Evolutionary conservation across 2,888 invertebrate species (phyloP).

Genomic region (Cheilosia scutellata): DNA sequence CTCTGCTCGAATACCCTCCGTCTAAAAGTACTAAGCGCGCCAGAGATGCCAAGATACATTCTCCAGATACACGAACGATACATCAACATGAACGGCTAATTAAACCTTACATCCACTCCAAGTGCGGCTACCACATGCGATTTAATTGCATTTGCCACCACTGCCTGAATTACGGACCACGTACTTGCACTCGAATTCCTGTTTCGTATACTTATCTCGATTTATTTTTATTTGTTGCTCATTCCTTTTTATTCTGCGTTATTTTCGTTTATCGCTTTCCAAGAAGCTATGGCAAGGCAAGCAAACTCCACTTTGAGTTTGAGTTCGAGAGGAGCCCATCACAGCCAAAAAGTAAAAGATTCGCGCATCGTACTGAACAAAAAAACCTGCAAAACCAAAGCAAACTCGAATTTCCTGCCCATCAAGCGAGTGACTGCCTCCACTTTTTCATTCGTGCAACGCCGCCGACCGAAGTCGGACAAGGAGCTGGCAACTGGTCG

Average conservation of each 20-base stretch:
- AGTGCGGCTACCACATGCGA: conserved; percentile 74
- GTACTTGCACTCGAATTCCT: conserved; percentile 73
- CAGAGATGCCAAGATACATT: conserved; percentile 74
- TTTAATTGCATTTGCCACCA: conserved; percentile 75
- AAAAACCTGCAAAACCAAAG: conserved; percentile 59
- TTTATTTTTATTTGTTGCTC: conserved; percentile 7
- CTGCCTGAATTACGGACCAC: conserved; percentile 74
- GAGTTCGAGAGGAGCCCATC: background rate
- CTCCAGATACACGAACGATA: conserved; percentile 74
- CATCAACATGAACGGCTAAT: conserved; percentile 76
- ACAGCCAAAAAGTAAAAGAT: conserved; percentile 22
- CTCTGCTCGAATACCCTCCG: conserved; percentile 42
- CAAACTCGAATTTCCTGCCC: conserved; percentile 78
- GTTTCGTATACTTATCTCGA: conserved; percentile 34
- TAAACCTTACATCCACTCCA: conserved; percentile 74
- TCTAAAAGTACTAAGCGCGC: conserved; percentile 48
- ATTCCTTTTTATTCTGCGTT: conserved; percentile 19
- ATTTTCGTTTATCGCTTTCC: conserved; percentile 63
- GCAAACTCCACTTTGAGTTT: background rate
- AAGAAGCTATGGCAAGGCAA: conserved; percentile 52
- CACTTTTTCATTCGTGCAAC: conserved; percentile 78
- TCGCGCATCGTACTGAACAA: conserved; percentile 12
- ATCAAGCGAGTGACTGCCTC: conserved; percentile 77
- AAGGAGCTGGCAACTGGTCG: conserved; percentile 25
- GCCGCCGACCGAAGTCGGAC: conserved; percentile 5